These are phyloP conservation scores for Alosa sapidissima DNA, from an alignment of 2,797 vertebrate species.

Conservation along the genomic window DNA sequence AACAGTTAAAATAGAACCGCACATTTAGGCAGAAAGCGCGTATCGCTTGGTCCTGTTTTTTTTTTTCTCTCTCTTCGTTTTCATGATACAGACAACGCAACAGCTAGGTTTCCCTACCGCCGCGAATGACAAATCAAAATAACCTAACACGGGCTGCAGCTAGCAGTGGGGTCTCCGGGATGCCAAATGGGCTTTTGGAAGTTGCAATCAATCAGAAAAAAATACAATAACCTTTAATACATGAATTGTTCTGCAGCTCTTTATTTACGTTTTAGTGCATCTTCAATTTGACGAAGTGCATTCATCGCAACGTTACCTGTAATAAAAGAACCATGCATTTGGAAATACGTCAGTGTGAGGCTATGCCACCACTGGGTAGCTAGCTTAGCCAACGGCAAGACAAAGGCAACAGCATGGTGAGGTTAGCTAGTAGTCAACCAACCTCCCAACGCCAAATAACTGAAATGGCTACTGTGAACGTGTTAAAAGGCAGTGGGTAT, in stretches of 20 bases:
- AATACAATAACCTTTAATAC: background rate
- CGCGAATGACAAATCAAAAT: constrained; percentile 49
- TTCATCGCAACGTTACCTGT: constrained; percentile 25
- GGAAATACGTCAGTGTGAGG: background rate
- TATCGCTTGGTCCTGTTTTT: background rate
- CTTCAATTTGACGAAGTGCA: background rate
- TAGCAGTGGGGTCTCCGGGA: background rate
- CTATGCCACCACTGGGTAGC: background rate
- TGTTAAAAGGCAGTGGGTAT: background rate
- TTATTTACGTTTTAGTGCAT: background rate
- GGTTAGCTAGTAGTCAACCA: constrained; percentile 55
- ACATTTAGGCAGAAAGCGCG: background rate
- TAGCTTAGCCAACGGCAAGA: constrained; percentile 21
- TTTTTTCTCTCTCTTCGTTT: background rate
- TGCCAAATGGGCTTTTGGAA: constrained; percentile 10
- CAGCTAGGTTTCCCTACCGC: constrained; percentile 32
- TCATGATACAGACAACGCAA: constrained; percentile 38
- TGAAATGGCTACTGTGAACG: background rate
- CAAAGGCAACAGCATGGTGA: constrained; percentile 21
- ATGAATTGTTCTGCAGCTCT: background rate
- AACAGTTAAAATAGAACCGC: background rate
- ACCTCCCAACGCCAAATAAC: constrained; percentile 47
- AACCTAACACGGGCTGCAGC: constrained; percentile 27
- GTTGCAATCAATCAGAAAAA: background rate
- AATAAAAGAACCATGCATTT: constrained; percentile 20